phyloP scores from a whole-genome alignment of 2,797 vertebrate species.

The Cygnus olor region DNA sequence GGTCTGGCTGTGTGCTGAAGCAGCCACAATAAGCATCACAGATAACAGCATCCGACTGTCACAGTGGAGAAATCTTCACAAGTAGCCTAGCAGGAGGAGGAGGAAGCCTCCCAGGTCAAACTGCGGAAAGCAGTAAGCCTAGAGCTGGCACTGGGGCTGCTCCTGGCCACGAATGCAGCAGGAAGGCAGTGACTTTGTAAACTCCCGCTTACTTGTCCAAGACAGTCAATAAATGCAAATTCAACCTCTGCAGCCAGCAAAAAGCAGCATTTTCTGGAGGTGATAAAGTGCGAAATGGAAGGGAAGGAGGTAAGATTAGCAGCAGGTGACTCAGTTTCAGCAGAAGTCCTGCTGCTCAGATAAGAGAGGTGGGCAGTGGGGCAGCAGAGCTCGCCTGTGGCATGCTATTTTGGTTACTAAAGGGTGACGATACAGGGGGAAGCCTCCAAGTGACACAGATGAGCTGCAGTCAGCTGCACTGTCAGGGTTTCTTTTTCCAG shows the following conservation, averaged over 20 bases:
- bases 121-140: neutral
- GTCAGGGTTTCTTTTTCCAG: neutral
- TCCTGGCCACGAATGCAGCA: neutral
- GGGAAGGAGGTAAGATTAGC: neutral
- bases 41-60: neutral
- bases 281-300: neutral
- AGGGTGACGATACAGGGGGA: neutral
- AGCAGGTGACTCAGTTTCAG: neutral
- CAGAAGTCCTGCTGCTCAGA: neutral
- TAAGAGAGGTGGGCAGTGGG: neutral
- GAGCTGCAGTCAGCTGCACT: neutral
- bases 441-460: neutral
- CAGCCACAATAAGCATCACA: neutral
- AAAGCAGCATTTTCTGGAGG: neutral
- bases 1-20: neutral
- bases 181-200: neutral
- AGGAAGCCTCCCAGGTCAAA: neutral
- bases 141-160: neutral
- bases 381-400: neutral
- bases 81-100: neutral
- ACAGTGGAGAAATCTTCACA: neutral
- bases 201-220: neutral
- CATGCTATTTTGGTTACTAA: neutral
- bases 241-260: neutral
- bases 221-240: neutral